phyloP scores from a whole-genome alignment of 2,797 vertebrate species.

The Australoheros facetus region DNA sequence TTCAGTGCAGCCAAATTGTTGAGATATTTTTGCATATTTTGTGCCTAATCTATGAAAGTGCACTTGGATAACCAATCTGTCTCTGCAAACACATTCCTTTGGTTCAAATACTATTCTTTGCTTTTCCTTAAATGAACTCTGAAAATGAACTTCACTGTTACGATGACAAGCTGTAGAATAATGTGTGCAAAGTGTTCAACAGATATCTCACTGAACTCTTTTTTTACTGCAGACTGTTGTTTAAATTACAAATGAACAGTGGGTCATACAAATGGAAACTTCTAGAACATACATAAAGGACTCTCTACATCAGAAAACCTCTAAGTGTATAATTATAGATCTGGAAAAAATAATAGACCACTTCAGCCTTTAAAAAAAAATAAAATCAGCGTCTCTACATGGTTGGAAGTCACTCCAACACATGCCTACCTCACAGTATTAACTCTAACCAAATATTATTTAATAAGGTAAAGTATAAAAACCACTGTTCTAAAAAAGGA shows the following conservation, averaged over 20 bases:
- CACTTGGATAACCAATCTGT: background rate
- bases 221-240: background rate
- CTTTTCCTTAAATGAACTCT: conserved; percentile 21
- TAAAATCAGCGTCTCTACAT: background rate
- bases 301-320: background rate
- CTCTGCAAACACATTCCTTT: background rate
- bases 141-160: background rate
- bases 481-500: background rate
- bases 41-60: conserved; percentile 1
- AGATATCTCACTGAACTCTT: conserved; percentile 14
- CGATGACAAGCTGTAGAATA: conserved; percentile 10
- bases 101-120: background rate
- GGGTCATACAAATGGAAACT: background rate
- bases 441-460: background rate
- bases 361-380: background rate
- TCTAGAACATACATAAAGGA: background rate
- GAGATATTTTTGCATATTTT: conserved; percentile 1
- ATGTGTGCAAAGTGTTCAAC: background rate
- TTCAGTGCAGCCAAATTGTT: background rate
- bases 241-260: conserved; percentile 13
- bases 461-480: background rate
- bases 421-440: background rate
- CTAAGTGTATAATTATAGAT: background rate
- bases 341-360: background rate
- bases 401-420: background rate